Base-by-base conservation (phyloP, 2,113 vertebrate species). In the Gavialis gangeticus region DNA sequence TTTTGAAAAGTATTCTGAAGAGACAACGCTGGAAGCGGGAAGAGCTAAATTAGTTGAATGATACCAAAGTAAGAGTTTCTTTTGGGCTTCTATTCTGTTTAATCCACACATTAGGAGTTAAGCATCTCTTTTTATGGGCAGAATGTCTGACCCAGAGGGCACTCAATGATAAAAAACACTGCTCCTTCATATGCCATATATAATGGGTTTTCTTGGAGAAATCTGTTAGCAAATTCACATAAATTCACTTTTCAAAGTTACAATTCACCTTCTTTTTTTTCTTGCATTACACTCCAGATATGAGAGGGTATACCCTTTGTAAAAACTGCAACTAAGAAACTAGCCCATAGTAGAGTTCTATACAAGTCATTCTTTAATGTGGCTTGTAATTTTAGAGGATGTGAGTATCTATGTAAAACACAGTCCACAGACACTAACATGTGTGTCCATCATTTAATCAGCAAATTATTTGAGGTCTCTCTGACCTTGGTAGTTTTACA, bases 401-500 rank as follows among this genome's bases (percentile, higher is more conserved):
- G 11, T 56, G 86, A 89, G 19, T 62, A 54, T 15, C 88, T n/a
- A 87, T 79, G 57, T n/a, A 69, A 87, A 95, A 90, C 8, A 69
- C 62, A 86, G 80, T n/a, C 62, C 82, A 87, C 55, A 87, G 46
- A 79, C 88, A 69, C 30, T 82, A 1, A 0, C 34, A 66, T 67
- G 90, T 8, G 8, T 77, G 76, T 90, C 34, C 59, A 82, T 71
- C 80, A 80, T 90, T 87, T 77, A 90, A 87, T 80, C 82, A 85
- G 58, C 55, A 85, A 88, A 87, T 77, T 1, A 14, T 79, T 96
- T 88, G 79, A 34, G 75, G 90, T 88, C 86, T 84, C 55, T 30
- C 62, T 82, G 92, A 89, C 67, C 79, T 80, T 91, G 88, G 91
- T 89, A 93, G 66, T 80, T 87, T 85, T 75, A 83, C 79, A 94